Evolutionary conservation across 1,140 invertebrate species (phyloP).

Genomic region (Drosophila orosa): DNA sequence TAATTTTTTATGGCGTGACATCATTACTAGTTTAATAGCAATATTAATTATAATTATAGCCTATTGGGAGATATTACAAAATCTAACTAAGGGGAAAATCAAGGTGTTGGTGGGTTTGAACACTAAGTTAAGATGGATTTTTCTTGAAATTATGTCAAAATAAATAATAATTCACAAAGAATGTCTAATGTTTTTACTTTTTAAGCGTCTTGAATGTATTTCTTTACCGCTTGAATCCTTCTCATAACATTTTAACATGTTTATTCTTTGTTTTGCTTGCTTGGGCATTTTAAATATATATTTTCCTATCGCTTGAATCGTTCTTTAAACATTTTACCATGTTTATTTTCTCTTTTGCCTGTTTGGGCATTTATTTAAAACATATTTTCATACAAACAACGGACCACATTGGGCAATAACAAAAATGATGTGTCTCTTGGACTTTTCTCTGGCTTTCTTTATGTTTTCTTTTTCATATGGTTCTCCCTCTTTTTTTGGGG

Average conservation of each 20-base stretch:
- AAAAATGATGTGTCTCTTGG: constrained; percentile 8
- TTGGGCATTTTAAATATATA: too few relatives aligned
- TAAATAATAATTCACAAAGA: neutral
- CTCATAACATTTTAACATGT: too few relatives aligned
- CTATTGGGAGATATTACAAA: neutral
- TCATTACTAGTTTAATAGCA: constrained; percentile 2
- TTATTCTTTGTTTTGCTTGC: too few relatives aligned
- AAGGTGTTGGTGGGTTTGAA: neutral
- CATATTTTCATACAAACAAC: constrained; percentile 64
- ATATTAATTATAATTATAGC: constrained; percentile 15
- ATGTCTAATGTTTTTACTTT: neutral
- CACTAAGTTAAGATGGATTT: too few relatives aligned
- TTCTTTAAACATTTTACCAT: constrained; percentile 10
- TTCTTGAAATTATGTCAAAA: neutral
- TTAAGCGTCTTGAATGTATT: too few relatives aligned
- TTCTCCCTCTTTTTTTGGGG: constrained; percentile 14
- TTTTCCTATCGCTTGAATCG: neutral
- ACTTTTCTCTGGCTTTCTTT: constrained; percentile 18
- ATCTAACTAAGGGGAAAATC: neutral
- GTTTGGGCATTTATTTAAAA: constrained; percentile 39
- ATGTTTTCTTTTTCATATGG: constrained; percentile 17
- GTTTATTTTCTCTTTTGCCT: constrained; percentile 26
- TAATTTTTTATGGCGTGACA: constrained; percentile 10
- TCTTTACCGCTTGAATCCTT: too few relatives aligned
- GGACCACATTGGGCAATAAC: constrained; percentile 50